These are phyloP conservation scores for Ochlodes sylvanus DNA, from an alignment of 2,888 invertebrate species.

Conservation along the genomic window DNA sequence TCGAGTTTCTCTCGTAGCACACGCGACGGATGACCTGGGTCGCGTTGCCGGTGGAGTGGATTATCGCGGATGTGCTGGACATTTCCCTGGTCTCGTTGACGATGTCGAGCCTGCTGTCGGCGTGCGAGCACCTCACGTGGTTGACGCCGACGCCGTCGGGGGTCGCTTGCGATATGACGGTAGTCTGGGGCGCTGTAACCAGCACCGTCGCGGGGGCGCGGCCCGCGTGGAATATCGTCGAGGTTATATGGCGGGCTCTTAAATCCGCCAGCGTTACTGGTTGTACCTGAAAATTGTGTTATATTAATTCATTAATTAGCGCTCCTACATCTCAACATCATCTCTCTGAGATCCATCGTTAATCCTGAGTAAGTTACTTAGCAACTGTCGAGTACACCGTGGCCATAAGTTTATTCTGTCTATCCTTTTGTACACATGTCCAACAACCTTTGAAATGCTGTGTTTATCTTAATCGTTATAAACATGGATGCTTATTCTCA, in stretches of 20 bases:
- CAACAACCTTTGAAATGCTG: too few relatives aligned
- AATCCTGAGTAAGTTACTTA: too few relatives aligned
- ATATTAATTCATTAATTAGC: neutral
- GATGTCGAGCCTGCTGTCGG: conserved; percentile 65
- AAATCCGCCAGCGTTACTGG: conserved; percentile 69
- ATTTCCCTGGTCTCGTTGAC: conserved; percentile 68
- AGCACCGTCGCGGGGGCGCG: conserved; percentile 73
- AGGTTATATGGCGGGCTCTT: conserved; percentile 72
- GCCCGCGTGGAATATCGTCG: conserved; percentile 72
- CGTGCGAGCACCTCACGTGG: conserved; percentile 57
- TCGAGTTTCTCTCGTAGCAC: conserved; percentile 60
- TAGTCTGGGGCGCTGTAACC: conserved; percentile 71
- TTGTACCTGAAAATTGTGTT: conserved; percentile 63
- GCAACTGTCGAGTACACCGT: too few relatives aligned
- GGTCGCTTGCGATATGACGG: conserved; percentile 74
- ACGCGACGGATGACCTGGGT: conserved; percentile 78
- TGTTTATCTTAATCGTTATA: too few relatives aligned
- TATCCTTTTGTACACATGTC: too few relatives aligned
- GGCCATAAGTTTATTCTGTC: too few relatives aligned
- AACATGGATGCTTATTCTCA: too few relatives aligned
- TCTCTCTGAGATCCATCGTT: too few relatives aligned
- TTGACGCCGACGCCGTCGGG: conserved; percentile 54
- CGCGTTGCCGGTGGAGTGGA: conserved; percentile 69
- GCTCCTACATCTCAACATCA: too few relatives aligned
- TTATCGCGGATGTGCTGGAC: conserved; percentile 68